Percentiles rank a stretch among this genome's conserved stretches.
These are phyloP conservation scores for Tetragnatha versicolor DNA, from an alignment of 1,140 invertebrate species.

Conservation along the genomic window DNA sequence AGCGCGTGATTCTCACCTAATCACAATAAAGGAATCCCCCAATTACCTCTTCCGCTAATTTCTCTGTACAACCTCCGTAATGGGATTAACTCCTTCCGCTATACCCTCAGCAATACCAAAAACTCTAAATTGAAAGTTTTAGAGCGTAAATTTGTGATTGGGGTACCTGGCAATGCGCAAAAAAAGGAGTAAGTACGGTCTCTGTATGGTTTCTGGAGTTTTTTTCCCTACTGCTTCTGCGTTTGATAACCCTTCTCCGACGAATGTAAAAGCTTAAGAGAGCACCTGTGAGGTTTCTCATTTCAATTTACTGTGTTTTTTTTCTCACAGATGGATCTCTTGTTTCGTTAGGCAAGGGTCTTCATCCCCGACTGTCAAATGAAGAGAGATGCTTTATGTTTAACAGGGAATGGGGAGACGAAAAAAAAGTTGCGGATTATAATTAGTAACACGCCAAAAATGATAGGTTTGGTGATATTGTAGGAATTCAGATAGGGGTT, in stretches of 20 bases:
- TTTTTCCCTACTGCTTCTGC: background rate
- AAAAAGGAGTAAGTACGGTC: background rate
- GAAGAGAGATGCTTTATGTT: no score
- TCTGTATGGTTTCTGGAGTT: conserved; percentile 5
- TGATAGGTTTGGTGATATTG: no score
- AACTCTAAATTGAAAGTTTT: conserved; percentile 33
- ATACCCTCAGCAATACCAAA: no score
- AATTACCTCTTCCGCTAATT: no score
- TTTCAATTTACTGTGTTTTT: conserved; percentile 21
- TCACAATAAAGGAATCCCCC: no score
- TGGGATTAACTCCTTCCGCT: no score
- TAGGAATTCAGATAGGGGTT: no score
- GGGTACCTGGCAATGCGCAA: background rate
- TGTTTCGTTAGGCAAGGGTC: conserved; percentile 18
- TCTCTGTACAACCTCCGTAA: no score
- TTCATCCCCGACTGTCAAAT: no score
- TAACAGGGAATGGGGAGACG: background rate
- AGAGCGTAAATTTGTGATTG: conserved; percentile 32
- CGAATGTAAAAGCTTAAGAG: conserved; percentile 25
- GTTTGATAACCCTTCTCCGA: conserved; percentile 18
- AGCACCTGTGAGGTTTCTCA: conserved; percentile 28
- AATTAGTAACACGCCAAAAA: no score
- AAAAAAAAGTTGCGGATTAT: background rate
- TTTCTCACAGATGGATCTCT: background rate
- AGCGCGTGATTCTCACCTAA: no score